Evolutionary conservation across 2,113 vertebrate genomes (phyloP).

Genomic region (Spea multiplicata): DNA sequence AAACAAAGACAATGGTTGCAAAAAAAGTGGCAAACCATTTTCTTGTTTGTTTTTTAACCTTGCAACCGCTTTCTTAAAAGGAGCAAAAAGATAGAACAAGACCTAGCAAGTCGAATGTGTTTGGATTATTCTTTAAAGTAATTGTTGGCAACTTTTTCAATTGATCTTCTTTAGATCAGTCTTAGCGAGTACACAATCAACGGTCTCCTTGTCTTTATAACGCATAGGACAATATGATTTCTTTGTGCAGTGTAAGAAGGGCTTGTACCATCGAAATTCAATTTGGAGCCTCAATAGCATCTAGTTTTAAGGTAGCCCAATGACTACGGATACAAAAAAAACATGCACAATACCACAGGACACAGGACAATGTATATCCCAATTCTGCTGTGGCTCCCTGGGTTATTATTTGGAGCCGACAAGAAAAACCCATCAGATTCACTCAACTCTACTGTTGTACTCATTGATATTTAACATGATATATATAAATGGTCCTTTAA

Average conservation of each 20-base stretch:
- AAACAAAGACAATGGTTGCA: too few relatives aligned
- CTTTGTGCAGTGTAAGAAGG: conserved; percentile 13
- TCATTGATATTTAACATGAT: too few relatives aligned
- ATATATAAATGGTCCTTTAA: too few relatives aligned
- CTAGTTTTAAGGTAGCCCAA: neutral
- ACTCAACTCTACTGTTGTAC: too few relatives aligned
- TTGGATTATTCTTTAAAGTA: conserved; percentile 6
- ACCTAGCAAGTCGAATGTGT: conserved; percentile 4
- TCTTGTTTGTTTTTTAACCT: too few relatives aligned
- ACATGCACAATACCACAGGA: neutral
- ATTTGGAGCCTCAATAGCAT: conserved; percentile 12
- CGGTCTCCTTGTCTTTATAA: conserved; percentile 13
- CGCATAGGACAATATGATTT: conserved; percentile 16
- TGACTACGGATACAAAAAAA: conserved; percentile 1
- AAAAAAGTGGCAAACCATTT: too few relatives aligned
- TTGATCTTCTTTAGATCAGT: conserved; percentile 18
- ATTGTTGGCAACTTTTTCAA: neutral
- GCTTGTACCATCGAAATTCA: conserved; percentile 16
- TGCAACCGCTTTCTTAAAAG: neutral
- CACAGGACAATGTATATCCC: too few relatives aligned
- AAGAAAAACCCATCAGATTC: too few relatives aligned
- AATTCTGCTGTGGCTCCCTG: too few relatives aligned
- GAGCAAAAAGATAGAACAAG: conserved; percentile 24
- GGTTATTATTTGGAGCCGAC: too few relatives aligned
- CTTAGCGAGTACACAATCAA: conserved; percentile 10